Evolutionary conservation across 2,888 invertebrate species (phyloP).

Genomic region (Amiota minor): DNA sequence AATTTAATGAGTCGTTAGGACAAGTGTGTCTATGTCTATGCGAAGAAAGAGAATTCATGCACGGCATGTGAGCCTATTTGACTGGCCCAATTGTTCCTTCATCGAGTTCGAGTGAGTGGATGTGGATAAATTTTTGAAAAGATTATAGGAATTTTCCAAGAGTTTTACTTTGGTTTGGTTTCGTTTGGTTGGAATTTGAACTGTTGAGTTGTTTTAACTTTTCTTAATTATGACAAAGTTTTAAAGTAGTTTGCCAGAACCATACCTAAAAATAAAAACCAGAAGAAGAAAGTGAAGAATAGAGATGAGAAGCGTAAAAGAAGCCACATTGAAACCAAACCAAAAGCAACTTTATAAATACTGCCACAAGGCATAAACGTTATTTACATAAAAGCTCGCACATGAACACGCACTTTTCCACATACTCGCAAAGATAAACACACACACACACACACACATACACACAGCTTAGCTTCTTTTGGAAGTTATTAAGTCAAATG

Average conservation of each 20-base stretch:
- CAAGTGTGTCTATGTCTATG: no score
- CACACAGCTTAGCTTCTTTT: conserved; percentile 31
- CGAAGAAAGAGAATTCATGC: no score
- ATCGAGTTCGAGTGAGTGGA: conserved; percentile 35
- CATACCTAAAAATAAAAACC: background rate
- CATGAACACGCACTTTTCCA: conserved; percentile 36
- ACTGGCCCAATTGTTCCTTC: no score
- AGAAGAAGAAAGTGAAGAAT: background rate
- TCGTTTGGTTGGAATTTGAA: no score
- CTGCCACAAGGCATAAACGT: conserved; percentile 24
- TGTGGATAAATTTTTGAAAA: conserved; percentile 37
- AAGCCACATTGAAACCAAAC: conserved; percentile 30
- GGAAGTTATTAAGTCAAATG: conserved; percentile 66
- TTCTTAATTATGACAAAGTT: conserved; percentile 64
- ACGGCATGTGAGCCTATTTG: no score
- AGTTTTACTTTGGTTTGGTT: no score
- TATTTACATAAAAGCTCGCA: background rate
- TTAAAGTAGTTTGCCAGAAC: conserved; percentile 53
- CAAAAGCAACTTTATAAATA: conserved; percentile 54
- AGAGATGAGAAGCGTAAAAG: no score
- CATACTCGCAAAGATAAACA: background rate
- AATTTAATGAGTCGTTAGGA: no score
- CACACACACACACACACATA: conserved; percentile 20
- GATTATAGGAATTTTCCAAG: conserved; percentile 10
- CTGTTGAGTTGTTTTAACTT: conserved; percentile 47